These are phyloP conservation scores for Colaptes auratus DNA, from an alignment of 2,113 vertebrate genomes.

Conservation along the genomic window DNA sequence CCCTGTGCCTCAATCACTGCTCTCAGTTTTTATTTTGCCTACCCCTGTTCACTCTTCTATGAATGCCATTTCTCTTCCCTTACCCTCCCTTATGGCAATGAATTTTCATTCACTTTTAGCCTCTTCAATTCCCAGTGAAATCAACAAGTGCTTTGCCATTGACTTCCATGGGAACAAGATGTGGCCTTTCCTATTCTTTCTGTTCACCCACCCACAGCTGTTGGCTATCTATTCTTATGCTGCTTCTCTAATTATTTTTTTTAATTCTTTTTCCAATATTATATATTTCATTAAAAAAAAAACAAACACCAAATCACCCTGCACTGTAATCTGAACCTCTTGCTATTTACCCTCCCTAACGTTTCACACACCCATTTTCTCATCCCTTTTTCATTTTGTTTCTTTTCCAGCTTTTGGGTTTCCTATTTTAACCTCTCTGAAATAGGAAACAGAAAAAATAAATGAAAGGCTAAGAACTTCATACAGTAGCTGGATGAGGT, in stretches of 20 bases:
- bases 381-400: conserved; percentile 28
- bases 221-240: conserved; percentile 45
- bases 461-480: neutral
- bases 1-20: neutral
- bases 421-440: conserved; percentile 26
- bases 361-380: conserved; percentile 64
- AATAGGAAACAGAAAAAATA: conserved; percentile 47
- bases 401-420: conserved; percentile 13
- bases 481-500: conserved; percentile 43
- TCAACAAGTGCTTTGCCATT: neutral
- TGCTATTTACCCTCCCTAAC: conserved; percentile 27
- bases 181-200: conserved; percentile 16
- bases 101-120: conserved; percentile 17
- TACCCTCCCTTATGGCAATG: neutral
- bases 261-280: conserved; percentile 58
- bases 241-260: conserved; percentile 38
- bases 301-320: too few relatives aligned
- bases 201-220: conserved; percentile 63
- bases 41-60: neutral
- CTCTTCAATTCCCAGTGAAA: neutral
- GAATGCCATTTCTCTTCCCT: neutral
- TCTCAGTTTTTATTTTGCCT: conserved; percentile 20
- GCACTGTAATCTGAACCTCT: conserved; percentile 54
- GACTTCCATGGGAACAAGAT: conserved; percentile 1
- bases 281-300: conserved; percentile 18